Conservation (phyloP, 2,888 invertebrate species). For the Trissonchulus latispiculum region DNA sequence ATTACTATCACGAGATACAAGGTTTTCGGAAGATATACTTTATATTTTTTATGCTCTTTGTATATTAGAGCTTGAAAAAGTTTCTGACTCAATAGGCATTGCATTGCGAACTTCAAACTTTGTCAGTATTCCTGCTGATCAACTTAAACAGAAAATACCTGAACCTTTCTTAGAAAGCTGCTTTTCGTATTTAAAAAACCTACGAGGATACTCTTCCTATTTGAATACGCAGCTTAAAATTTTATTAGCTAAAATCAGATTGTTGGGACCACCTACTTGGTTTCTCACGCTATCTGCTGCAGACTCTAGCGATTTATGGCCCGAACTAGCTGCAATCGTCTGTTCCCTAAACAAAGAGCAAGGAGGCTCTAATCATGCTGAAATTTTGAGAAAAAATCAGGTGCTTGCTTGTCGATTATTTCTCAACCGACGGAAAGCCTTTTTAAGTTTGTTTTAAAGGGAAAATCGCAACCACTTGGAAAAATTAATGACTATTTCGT, state of each 20-base stretch:
- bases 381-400: background rate
- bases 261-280: conserved; percentile 10
- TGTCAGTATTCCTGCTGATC: background rate
- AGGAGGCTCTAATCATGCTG: no score
- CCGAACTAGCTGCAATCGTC: background rate
- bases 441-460: background rate
- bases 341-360: no score
- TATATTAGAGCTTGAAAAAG: background rate
- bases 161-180: background rate
- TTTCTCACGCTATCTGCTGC: conserved; percentile 2
- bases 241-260: background rate
- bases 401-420: background rate
- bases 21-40: background rate
- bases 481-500: background rate
- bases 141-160: background rate
- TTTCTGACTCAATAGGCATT: background rate
- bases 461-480: background rate
- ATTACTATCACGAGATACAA: background rate
- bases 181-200: background rate
- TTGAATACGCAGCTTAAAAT: background rate
- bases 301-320: conserved; percentile 1
- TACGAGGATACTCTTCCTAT: background rate
- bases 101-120: background rate
- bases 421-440: background rate
- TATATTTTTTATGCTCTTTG: conserved; percentile 6